These are phyloP conservation scores for Habroteleia sp. DNA, from an alignment of 2,888 invertebrate species.

Conservation along the genomic window DNA sequence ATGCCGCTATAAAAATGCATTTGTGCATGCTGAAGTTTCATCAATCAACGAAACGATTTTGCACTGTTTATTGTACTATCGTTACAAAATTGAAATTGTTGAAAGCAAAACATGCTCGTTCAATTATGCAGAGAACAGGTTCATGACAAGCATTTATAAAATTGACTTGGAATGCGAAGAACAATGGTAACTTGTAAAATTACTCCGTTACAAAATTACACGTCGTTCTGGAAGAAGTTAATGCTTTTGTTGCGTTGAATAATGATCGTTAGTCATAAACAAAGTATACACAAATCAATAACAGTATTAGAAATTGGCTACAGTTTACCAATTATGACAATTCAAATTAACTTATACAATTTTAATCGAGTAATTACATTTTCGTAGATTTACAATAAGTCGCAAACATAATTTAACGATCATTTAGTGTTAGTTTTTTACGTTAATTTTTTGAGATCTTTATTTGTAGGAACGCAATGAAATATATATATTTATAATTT, in stretches of 20 bases:
- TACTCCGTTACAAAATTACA: slow-evolving; percentile 2
- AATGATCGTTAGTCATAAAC: slow-evolving; percentile 3
- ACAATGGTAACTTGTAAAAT: background rate
- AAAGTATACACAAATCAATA: slow-evolving; percentile 18
- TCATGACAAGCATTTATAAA: slow-evolving; percentile 17
- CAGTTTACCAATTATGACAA: slow-evolving; percentile 1
- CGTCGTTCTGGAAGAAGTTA: slow-evolving; percentile 23
- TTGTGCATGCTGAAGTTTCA: slow-evolving; percentile 27
- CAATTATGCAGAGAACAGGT: slow-evolving; percentile 11
- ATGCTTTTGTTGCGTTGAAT: background rate
- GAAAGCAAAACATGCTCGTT: no score
- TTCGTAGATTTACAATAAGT: no score
- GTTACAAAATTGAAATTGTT: slow-evolving; percentile 28
- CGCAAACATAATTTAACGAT: no score
- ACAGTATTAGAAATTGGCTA: slow-evolving; percentile 3
- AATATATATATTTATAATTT: slow-evolving; percentile 28
- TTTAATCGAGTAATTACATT: no score
- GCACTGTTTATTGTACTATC: slow-evolving; percentile 36
- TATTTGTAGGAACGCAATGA: slow-evolving; percentile 25
- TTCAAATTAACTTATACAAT: no score
- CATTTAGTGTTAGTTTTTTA: slow-evolving; percentile 4
- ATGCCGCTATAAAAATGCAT: slow-evolving; percentile 42
- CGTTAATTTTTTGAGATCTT: slow-evolving; percentile 31
- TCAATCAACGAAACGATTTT: slow-evolving; percentile 32
- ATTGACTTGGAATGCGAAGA: slow-evolving; percentile 11